Percentiles rank a stretch among this genome's conserved stretches.
Evolutionary conservation across 2,888 invertebrate species (phyloP).

Genomic region (Andrena praecox): DNA sequence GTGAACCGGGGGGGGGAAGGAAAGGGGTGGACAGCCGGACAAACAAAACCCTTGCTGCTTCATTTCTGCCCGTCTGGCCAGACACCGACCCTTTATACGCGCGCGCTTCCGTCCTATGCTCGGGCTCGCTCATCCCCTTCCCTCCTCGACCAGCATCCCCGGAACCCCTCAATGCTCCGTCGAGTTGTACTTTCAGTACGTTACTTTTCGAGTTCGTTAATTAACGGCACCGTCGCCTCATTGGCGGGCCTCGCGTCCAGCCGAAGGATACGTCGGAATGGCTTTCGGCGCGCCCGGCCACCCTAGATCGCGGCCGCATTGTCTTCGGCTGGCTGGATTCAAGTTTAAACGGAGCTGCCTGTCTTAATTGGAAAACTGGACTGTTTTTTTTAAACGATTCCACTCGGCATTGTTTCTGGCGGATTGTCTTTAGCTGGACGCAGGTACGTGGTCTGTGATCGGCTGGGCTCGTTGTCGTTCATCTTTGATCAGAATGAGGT

Average conservation of each 20-base stretch:
- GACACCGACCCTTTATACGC: constrained; percentile 81
- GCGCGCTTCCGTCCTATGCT: constrained; percentile 75
- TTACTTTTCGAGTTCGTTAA: constrained; percentile 82
- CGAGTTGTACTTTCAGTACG: constrained; percentile 71
- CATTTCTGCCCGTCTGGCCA: constrained; percentile 84
- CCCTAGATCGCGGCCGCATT: constrained; percentile 62
- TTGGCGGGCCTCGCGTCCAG: constrained; percentile 50
- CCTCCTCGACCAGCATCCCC: constrained; percentile 51
- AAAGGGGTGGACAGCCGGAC: constrained; percentile 84
- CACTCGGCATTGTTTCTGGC: background rate
- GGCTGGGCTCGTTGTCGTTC: no score
- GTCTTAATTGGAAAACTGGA: background rate
- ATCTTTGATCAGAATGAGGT: no score
- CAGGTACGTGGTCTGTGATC: no score
- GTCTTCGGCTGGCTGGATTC: constrained; percentile 45
- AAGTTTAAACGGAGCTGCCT: constrained; percentile 18
- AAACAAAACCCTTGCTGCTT: constrained; percentile 85
- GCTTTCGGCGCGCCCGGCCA: constrained; percentile 47
- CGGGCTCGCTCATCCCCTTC: constrained; percentile 64
- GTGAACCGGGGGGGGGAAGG: constrained; percentile 77
- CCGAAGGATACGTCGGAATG: constrained; percentile 64
- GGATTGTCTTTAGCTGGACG: no score
- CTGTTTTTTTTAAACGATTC: background rate
- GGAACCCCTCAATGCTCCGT: constrained; percentile 60
- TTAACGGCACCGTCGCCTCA: constrained; percentile 78